Conservation (phyloP, 2,888 invertebrate species). For the Trimorus sp. region DNA sequence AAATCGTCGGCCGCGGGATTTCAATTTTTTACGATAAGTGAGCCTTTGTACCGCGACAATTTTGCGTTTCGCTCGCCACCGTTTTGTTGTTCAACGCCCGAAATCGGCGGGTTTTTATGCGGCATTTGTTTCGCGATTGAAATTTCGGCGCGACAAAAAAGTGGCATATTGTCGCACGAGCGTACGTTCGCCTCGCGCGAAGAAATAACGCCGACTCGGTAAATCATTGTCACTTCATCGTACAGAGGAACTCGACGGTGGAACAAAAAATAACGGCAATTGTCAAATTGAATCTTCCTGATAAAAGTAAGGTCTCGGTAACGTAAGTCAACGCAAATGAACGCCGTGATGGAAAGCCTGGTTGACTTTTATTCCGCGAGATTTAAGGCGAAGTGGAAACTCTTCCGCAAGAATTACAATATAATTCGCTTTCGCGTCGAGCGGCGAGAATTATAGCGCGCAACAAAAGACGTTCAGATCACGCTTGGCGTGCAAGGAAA, state of each 20-base stretch:
- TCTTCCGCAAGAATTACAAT: conserved; percentile 34
- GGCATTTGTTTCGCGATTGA: too few species aligned
- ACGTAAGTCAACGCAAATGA: conserved; percentile 38
- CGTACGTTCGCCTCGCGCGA: too few species aligned
- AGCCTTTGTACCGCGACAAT: too few species aligned
- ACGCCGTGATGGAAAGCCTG: conserved; percentile 37
- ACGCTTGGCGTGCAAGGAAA: not conserved
- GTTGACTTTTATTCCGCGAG: conserved; percentile 60
- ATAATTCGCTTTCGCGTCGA: conserved; percentile 34
- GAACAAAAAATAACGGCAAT: conserved; percentile 17
- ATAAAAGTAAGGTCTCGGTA: conserved; percentile 22
- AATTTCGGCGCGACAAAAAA: too few species aligned
- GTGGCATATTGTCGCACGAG: too few species aligned
- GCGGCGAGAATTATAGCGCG: conserved; percentile 26
- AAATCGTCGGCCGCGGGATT: conserved; percentile 16
- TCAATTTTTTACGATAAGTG: conserved; percentile 14
- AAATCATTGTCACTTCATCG: conserved; percentile 3
- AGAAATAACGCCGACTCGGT: not conserved
- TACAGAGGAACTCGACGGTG: not conserved
- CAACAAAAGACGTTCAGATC: conserved; percentile 12
- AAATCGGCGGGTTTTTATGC: too few species aligned
- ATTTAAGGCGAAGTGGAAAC: conserved; percentile 47
- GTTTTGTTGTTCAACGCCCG: too few species aligned
- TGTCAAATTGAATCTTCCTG: conserved; percentile 29
- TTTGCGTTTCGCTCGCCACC: too few species aligned